Percentiles rank a stretch among this genome's conserved stretches.
phyloP scores from a whole-genome alignment of 2,888 invertebrate species.

The Ecliptopera silaceata region DNA sequence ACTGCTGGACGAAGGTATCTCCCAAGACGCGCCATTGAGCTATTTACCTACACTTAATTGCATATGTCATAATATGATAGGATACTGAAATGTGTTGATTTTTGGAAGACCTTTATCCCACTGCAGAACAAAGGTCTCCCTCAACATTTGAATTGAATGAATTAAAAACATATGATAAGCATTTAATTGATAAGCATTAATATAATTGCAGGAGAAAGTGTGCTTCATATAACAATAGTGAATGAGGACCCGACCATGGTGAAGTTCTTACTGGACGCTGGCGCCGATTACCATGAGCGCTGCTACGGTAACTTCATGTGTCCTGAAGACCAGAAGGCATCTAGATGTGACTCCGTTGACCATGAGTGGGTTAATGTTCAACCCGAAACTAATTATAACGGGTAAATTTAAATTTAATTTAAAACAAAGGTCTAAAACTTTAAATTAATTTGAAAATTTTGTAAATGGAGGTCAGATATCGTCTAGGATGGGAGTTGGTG shows the following conservation, averaged over 20 bases:
- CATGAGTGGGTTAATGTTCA: slow-evolving; percentile 43
- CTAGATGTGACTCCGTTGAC: slow-evolving; percentile 34
- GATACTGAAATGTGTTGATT: no score
- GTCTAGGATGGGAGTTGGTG: no score
- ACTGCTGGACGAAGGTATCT: no score
- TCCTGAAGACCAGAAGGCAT: slow-evolving; percentile 97
- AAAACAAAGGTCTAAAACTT: neutral
- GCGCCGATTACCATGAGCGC: slow-evolving; percentile 95
- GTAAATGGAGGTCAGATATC: no score
- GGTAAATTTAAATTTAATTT: slow-evolving; percentile 71
- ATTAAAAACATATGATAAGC: no score
- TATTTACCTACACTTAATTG: no score
- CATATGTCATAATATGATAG: no score
- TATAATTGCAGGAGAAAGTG: slow-evolving; percentile 88
- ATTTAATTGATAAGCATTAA: no score
- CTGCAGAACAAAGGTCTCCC: no score
- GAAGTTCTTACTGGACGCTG: slow-evolving; percentile 95
- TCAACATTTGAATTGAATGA: no score
- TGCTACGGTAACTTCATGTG: slow-evolving; percentile 98
- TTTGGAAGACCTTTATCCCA: no score
- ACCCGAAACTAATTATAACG: slow-evolving; percentile 88
- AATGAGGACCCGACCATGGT: slow-evolving; percentile 99
- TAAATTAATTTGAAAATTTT: neutral
- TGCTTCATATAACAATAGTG: slow-evolving; percentile 98
- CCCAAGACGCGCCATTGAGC: no score